Base-by-base conservation (phyloP, 1,140 invertebrate species). In the Papilio aristodemus region DNA sequence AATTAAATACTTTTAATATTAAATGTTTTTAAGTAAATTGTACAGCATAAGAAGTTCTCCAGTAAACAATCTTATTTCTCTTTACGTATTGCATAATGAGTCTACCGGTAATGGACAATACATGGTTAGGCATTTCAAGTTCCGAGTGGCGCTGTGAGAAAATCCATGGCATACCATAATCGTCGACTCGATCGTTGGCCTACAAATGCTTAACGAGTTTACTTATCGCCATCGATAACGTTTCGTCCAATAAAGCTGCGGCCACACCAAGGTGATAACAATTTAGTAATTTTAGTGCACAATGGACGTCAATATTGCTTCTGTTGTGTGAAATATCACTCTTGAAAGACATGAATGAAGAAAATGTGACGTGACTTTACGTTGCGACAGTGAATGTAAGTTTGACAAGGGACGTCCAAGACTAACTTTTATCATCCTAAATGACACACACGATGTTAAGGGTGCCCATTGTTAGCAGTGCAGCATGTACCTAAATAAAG, bases 151-250 rank as follows among this genome's bases (percentile, higher is more conserved):
- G n/a, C 25, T 64, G 68, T 67, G 60, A 58, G 71, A 58, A 67
- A 69, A 66, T 60, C 68, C 39, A 64, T 64, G 27, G 62, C 36
- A 25, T 17, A 59, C 68, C 69, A 69, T 72, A 72, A 72, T 67
- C 59, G 71, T 67, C 57, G 63, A 68, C 58, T 54, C 58, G 54
- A 70, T 69, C 70, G 70, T 71, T 74, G 73, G 71, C 70, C 70
- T 67, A 74, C 73, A 74, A 74, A 74, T 62, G 67, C 70, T 70
- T 71, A 69, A 74, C 73, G 73, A 71, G 73, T 64, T 66, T 69
- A 58, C 69, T 72, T 69, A 67, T 68, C 62, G 41, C 54, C 66
- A 43, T 70, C 68, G 69, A 68, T 72, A 67, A 57, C 70, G 41
- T 69, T 70, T 38, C 54, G 54, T 14, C 60, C 43, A 71, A 64